A percentile compares a stretch with the other conserved stretches of the same genome.
These are phyloP conservation scores for Saccostrea echinata DNA, from an alignment of 1,140 invertebrate genomes.

Conservation along the genomic window DNA sequence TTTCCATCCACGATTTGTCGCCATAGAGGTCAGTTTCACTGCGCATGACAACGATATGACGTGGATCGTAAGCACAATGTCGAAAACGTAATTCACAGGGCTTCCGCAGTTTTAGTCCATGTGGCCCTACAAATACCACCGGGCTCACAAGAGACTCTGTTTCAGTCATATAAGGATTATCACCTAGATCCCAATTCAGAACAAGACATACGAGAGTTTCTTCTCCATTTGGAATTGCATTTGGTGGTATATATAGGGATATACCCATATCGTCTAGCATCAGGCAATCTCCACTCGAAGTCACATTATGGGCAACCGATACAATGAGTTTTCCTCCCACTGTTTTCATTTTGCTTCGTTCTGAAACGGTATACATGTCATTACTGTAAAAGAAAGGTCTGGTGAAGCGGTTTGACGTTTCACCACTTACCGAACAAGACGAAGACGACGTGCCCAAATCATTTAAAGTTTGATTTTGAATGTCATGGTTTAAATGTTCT, in stretches of 20 bases:
- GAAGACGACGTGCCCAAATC: neutral
- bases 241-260: slow-evolving; percentile 64
- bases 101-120: slow-evolving; percentile 66
- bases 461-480: neutral
- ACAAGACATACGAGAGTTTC: slow-evolving; percentile 62
- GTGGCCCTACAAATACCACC: slow-evolving; percentile 70
- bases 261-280: slow-evolving; percentile 70
- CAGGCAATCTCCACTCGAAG: slow-evolving; percentile 59
- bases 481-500: neutral
- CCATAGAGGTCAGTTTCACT: slow-evolving; percentile 68
- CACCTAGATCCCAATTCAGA: slow-evolving; percentile 70
- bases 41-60: slow-evolving; percentile 64
- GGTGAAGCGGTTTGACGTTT: neutral
- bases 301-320: slow-evolving; percentile 58
- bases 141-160: slow-evolving; percentile 68
- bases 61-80: slow-evolving; percentile 69
- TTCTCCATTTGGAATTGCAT: slow-evolving; percentile 57
- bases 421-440: neutral
- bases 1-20: slow-evolving; percentile 60
- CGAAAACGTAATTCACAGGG: slow-evolving; percentile 63
- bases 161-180: slow-evolving; percentile 64
- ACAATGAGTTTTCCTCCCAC: slow-evolving; percentile 64
- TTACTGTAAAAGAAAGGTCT: neutral
- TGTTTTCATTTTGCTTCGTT: slow-evolving; percentile 57
- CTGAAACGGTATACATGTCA: slow-evolving; percentile 11